phyloP scores from a whole-genome alignment of 2,888 invertebrate species.

The Dolomedes plantarius region DNA sequence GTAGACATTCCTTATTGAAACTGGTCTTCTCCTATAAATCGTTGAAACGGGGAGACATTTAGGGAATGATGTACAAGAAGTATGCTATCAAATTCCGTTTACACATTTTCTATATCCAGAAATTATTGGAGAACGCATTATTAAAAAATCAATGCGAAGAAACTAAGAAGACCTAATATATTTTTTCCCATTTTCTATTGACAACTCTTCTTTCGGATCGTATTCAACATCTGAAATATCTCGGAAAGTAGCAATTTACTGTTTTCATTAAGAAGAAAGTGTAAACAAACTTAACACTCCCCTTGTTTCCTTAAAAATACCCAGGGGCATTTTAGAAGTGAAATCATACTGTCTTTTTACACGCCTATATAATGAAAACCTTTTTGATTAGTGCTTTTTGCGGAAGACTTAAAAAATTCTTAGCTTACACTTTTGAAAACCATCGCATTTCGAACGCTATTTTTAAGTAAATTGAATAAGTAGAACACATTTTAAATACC shows the following conservation, averaged over 20 bases:
- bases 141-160: constrained; percentile 44
- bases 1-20: background rate
- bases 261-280: background rate
- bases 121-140: constrained; percentile 56
- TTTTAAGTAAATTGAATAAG: too few relatives aligned
- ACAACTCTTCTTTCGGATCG: constrained; percentile 20
- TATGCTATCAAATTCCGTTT: constrained; percentile 55
- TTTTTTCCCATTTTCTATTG: constrained; percentile 18
- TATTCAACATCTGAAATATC: constrained; percentile 30
- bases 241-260: constrained; percentile 3
- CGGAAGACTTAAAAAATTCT: too few relatives aligned
- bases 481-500: too few relatives aligned
- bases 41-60: constrained; percentile 7
- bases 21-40: constrained; percentile 1
- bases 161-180: constrained; percentile 29
- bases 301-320: too few relatives aligned
- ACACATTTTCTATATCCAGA: constrained; percentile 48
- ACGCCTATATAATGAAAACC: too few relatives aligned
- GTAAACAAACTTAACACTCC: too few relatives aligned
- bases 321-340: too few relatives aligned
- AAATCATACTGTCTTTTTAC: too few relatives aligned
- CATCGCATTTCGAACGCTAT: too few relatives aligned
- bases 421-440: too few relatives aligned
- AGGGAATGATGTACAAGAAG: background rate
- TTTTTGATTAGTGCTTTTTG: too few relatives aligned